Evolutionary conservation across 1,140 invertebrate species (phyloP), one percentile per base, ranked within the genome.

Genomic region (Pantala flavescens): DNA sequence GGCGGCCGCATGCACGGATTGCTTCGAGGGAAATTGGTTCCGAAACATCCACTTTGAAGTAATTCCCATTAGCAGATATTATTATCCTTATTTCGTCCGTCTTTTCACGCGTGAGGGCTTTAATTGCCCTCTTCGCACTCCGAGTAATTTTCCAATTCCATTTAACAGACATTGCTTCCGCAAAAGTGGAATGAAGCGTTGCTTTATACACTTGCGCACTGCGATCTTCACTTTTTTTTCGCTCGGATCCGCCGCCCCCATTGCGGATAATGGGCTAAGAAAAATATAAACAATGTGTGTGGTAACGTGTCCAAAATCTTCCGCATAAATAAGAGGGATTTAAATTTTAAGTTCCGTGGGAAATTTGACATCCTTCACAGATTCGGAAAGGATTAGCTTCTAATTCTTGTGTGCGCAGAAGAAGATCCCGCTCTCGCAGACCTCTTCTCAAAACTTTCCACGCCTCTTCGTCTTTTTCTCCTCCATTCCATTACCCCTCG

Each of bases 251-350:
- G 9, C 28, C n/a, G 3, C 49, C 49, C 16, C 49, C 12, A 63
- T n/a, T n/a, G n/a, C 3, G 49, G 49, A 63, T 63, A 63, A 7
- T 63, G 49, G 12, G 49, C 12, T 14, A 16, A 12, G 49, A 21
- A 63, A 36, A 63, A 63, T 63, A 63, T 19, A 63, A 63, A 63
- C 49, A 63, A 63, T 21, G 49, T 21, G 49, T 63, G 49, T 21
- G 49, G 49, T 63, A 63, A 63, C 49, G 49, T 14, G 49, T 63
- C 49, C 49, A 63, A 63, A 63, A 63, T 63, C 49, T 63, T 63
- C 49, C 49, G 49, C 49, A 63, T 63, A 63, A 63, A 63, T 63
- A 63, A 63, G 49, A 21, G 49, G 49, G 49, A 63, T 63, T 63
- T 3, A 63, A 63, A 63, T 63, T 63, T 63, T 63, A 63, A 63